Evolutionary conservation across 2,888 invertebrate genomes (phyloP).

Genomic region (Oscheius sp.): DNA sequence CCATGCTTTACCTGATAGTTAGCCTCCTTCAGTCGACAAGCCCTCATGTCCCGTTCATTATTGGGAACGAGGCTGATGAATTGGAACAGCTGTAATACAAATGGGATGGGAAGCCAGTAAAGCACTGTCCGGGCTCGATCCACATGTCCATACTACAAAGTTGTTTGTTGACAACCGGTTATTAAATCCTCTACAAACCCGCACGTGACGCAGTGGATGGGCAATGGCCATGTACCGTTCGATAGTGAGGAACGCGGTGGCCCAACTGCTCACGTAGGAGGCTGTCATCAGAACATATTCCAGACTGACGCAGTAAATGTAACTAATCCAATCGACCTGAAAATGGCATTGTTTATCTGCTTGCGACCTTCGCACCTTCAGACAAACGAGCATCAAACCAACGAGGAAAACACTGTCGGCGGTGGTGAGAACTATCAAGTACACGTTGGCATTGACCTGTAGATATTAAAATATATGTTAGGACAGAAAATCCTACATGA

Average conservation of each 20-base stretch:
- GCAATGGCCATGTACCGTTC: conserved; percentile 71
- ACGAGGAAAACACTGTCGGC: conserved; percentile 69
- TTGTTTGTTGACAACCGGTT: not conserved
- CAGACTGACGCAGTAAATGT: conserved; percentile 65
- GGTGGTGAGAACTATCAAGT: conserved; percentile 69
- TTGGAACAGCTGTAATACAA: conserved; percentile 69
- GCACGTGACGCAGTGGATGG: conserved; percentile 68
- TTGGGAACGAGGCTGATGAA: conserved; percentile 63
- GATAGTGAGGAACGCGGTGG: conserved; percentile 71
- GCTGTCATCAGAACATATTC: conserved; percentile 71
- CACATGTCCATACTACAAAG: conserved; percentile 64
- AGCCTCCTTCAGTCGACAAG: conserved; percentile 52
- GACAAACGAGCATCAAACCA: conserved; percentile 64
- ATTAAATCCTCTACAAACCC: conserved; percentile 45
- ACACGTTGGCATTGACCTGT: conserved; percentile 71
- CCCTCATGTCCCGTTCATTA: conserved; percentile 40
- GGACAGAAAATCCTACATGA: conserved; percentile 52
- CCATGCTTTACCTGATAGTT: conserved; percentile 50
- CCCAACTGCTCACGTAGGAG: conserved; percentile 70
- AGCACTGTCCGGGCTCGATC: conserved; percentile 60
- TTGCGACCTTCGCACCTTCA: conserved; percentile 49
- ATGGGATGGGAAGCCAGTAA: conserved; percentile 71
- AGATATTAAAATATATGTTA: conserved; percentile 25
- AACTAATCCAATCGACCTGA: conserved; percentile 66
- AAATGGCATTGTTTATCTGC: not conserved